Evolutionary conservation across 2,888 invertebrate species (phyloP), one percentile per base, ranked within the genome.

Genomic region (Sphecodes monilicornis): DNA sequence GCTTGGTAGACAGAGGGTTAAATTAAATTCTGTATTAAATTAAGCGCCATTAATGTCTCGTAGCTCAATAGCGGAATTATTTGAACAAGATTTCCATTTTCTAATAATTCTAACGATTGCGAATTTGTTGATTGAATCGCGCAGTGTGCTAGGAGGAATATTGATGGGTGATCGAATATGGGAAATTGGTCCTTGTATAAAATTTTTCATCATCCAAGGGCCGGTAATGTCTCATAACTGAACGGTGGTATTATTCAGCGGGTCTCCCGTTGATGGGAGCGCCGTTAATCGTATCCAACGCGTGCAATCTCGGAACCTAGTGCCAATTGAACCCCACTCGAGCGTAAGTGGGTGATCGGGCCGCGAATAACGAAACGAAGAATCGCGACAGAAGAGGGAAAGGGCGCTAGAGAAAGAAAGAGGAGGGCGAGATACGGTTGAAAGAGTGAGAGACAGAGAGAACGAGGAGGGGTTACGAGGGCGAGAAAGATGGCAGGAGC

Each of bases 291-390:
- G 86, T 77, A 76, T 86, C 76, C 57, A 82, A 75, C 81, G 80
- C 80, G 85, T 77, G 82, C 64, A 84, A 78, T 82, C 82, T 77
- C 74, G 36, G 82, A 57, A 57, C 60, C 68, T 78, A 79, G 76
- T 76, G 79, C 32, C 82, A 82, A 80, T 86, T 86, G 86, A 86
- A 85, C 86, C 86, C 41, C 80, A 86, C 86, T 86, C 83, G 88
- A 88, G 88, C 80, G 82, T 86, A 86, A 82, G 89, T 87, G 84
- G 89, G 86, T 88, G 89, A 90, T 87, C 87, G 81, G 78, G 83
- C 80, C 82, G 83, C 89, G 87, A 90, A 89, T 90, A 90, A 86
- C 90, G 87, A 89, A 90, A 86, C 70, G 86, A 90, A 90, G 90
- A 90, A 90, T 90, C 86, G 86, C 84, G 79, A 72, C 85, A 83